Percentiles rank a stretch among this genome's conserved stretches.
Evolutionary conservation across 1,140 invertebrate species (phyloP).

Genomic region (Aricia agestis): DNA sequence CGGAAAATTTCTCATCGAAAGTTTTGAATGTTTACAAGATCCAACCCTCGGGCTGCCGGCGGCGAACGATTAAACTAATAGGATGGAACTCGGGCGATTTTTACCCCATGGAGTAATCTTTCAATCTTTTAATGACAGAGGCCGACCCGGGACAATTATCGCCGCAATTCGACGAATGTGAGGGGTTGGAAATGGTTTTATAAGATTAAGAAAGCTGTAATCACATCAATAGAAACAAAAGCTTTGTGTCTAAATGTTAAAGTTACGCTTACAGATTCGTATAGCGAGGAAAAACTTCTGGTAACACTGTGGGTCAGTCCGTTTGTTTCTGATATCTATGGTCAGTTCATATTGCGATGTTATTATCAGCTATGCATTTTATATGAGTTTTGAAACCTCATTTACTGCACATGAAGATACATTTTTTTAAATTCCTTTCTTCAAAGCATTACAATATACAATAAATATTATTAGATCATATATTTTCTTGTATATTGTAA

Average conservation of each 20-base stretch:
- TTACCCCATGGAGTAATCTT: constrained; percentile 65
- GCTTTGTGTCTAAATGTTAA: not conserved
- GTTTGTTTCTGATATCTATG: no score
- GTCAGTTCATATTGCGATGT: no score
- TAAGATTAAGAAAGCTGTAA: constrained; percentile 13
- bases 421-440: no score
- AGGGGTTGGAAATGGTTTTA: constrained; percentile 27
- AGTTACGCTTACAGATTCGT: not conserved
- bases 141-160: constrained; percentile 46
- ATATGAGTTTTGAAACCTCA: no score
- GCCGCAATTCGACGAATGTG: constrained; percentile 36
- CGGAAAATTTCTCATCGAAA: not conserved
- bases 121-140: constrained; percentile 71
- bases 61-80: constrained; percentile 67
- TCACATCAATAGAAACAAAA: not conserved
- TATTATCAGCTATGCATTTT: no score
- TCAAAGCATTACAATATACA: no score
- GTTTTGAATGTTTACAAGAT: constrained; percentile 19
- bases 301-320: no score
- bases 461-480: no score
- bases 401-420: no score
- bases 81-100: constrained; percentile 62
- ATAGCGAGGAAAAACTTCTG: no score
- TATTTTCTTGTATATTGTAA: no score
- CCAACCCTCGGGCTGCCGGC: constrained; percentile 27